phyloP scores from a whole-genome alignment of 2,797 vertebrate species.

The Cyprinella venusta region DNA sequence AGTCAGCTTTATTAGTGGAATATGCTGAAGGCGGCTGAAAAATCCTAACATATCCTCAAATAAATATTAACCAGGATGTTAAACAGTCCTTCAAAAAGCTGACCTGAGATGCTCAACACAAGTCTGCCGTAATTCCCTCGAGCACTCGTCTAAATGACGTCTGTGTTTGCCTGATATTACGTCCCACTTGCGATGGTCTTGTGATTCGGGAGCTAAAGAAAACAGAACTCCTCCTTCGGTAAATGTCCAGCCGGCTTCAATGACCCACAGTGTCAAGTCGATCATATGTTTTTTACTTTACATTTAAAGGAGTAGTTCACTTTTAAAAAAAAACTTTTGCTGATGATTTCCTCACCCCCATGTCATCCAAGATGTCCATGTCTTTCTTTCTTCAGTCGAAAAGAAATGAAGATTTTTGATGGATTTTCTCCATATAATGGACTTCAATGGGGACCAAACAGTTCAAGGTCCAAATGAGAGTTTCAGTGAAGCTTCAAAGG shows the following conservation, averaged over 20 bases:
- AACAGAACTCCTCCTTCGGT: constrained; percentile 27
- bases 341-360: no score
- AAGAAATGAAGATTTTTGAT: no score
- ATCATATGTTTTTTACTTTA: no score
- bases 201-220: constrained; percentile 22
- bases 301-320: no score
- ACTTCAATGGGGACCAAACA: no score
- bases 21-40: not conserved
- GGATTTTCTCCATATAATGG: no score
- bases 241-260: constrained; percentile 12
- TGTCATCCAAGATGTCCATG: no score
- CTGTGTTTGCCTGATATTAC: constrained; percentile 10
- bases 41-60: constrained; percentile 9
- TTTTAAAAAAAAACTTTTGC: no score
- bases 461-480: no score
- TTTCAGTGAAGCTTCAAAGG: no score
- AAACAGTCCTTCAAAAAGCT: not conserved
- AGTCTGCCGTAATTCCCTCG: not conserved
- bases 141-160: not conserved
- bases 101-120: not conserved
- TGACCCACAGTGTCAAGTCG: not conserved
- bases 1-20: not conserved
- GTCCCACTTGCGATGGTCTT: not conserved
- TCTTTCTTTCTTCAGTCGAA: no score
- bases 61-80: constrained; percentile 42